Evolutionary conservation across 1,140 invertebrate genomes (phyloP).

Genomic region (Nephila pilipes): DNA sequence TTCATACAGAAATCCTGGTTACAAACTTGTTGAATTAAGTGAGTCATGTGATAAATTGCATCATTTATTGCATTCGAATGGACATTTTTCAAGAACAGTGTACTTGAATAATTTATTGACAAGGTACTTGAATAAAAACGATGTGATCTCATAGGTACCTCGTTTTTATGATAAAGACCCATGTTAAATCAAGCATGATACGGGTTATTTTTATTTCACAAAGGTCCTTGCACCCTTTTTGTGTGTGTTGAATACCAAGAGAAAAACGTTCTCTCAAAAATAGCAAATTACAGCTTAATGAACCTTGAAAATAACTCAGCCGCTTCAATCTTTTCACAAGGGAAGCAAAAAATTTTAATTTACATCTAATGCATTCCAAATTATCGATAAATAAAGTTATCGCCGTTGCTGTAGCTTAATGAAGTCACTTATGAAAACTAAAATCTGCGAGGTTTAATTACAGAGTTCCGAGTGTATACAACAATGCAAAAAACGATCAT

Average conservation of each 20-base stretch:
- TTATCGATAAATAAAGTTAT: constrained; percentile 69
- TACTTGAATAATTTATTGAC: constrained; percentile 42
- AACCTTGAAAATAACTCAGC: constrained; percentile 49
- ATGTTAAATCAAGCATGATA: constrained; percentile 8
- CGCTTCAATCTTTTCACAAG: constrained; percentile 34
- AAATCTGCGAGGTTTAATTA: constrained; percentile 45
- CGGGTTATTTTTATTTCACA: constrained; percentile 24
- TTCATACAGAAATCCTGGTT: neutral
- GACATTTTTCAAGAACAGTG: neutral
- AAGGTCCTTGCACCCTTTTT: constrained; percentile 28
- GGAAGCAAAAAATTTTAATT: constrained; percentile 51
- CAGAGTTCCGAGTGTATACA: neutral
- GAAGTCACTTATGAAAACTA: constrained; percentile 55
- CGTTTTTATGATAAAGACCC: constrained; percentile 11
- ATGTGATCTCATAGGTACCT: neutral
- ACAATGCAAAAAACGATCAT: constrained; percentile 33
- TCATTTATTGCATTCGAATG: constrained; percentile 27
- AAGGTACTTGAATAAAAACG: constrained; percentile 30
- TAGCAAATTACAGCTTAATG: constrained; percentile 54
- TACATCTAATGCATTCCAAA: constrained; percentile 62
- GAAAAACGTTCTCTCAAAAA: constrained; percentile 54
- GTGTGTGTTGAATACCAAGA: constrained; percentile 3
- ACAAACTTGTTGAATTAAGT: constrained; percentile 33
- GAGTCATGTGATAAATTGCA: constrained; percentile 41
- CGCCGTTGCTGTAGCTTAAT: constrained; percentile 42